phyloP scores from a whole-genome alignment of 2,113 vertebrate species.

The Xenopus borealis region DNA sequence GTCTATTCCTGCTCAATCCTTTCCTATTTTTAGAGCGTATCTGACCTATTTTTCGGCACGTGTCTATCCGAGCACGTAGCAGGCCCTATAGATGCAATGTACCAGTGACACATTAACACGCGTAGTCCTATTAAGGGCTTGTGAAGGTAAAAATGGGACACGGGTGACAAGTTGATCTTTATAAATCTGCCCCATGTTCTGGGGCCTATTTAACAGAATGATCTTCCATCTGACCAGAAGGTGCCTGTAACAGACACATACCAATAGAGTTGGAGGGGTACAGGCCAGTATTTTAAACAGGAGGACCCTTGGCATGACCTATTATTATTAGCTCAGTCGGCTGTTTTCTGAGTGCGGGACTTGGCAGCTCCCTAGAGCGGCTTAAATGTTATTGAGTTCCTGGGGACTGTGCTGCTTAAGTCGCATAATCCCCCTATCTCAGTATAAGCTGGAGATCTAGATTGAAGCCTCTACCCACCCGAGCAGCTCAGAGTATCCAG shows the following conservation, averaged over 20 bases:
- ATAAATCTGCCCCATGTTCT: too few species aligned
- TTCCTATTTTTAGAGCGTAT: too few species aligned
- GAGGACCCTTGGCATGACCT: not conserved
- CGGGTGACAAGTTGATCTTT: too few species aligned
- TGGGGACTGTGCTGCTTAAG: not conserved
- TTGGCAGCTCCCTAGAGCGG: not conserved
- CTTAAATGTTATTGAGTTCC: not conserved
- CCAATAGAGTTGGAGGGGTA: not conserved
- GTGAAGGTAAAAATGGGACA: too few species aligned
- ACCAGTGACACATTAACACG: too few species aligned
- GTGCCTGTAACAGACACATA: not conserved
- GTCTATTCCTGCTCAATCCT: too few species aligned
- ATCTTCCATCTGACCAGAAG: conserved; percentile 5
- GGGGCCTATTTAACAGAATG: not conserved
- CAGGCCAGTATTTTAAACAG: not conserved
- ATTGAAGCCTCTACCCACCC: not conserved
- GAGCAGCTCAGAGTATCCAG: too few species aligned
- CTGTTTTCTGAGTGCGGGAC: not conserved
- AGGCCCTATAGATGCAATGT: too few species aligned
- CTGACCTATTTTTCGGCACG: too few species aligned
- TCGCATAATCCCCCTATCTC: not conserved
- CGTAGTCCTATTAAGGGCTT: too few species aligned
- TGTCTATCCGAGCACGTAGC: too few species aligned
- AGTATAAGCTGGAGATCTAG: not conserved
- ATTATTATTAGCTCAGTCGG: not conserved